phyloP scores from a whole-genome alignment of 2,888 invertebrate genomes.

The Metopia argyrocephala region DNA sequence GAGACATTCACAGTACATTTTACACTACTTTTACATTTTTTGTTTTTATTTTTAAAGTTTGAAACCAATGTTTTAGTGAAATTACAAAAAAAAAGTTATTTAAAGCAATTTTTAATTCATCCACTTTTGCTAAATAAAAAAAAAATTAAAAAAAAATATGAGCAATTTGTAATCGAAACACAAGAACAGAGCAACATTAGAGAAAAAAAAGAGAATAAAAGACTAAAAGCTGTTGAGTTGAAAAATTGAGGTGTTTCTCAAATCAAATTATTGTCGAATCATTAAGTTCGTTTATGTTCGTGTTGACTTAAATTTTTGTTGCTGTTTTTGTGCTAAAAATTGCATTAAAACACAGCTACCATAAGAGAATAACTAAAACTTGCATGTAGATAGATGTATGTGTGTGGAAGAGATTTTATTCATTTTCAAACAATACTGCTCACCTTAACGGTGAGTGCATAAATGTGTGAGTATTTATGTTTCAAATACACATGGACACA shows the following conservation, averaged over 20 bases:
- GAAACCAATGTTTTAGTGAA: not conserved
- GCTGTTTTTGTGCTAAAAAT: slow-evolving; percentile 1
- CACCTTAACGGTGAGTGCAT: no score
- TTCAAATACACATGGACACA: no score
- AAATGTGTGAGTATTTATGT: no score
- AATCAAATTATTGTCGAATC: slow-evolving; percentile 51
- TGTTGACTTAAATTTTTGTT: not conserved
- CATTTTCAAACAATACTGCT: no score
- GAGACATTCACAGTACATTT: no score
- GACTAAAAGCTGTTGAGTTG: no score
- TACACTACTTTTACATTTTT: no score
- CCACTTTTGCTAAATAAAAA: not conserved
- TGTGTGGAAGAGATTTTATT: no score
- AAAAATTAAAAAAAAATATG: not conserved
- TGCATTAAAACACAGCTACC: not conserved
- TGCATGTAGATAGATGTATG: no score
- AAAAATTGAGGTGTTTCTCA: slow-evolving; percentile 30
- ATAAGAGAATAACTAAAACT: no score
- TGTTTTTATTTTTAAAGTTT: no score
- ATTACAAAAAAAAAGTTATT: not conserved
- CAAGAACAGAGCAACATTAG: not conserved
- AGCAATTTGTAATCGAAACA: not conserved
- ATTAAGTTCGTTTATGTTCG: slow-evolving; percentile 12
- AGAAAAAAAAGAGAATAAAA: not conserved
- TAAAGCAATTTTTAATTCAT: not conserved